Percentiles rank a stretch among this genome's conserved stretches.
Conservation (phyloP, 2,888 invertebrate species). For the Pocota personata region DNA sequence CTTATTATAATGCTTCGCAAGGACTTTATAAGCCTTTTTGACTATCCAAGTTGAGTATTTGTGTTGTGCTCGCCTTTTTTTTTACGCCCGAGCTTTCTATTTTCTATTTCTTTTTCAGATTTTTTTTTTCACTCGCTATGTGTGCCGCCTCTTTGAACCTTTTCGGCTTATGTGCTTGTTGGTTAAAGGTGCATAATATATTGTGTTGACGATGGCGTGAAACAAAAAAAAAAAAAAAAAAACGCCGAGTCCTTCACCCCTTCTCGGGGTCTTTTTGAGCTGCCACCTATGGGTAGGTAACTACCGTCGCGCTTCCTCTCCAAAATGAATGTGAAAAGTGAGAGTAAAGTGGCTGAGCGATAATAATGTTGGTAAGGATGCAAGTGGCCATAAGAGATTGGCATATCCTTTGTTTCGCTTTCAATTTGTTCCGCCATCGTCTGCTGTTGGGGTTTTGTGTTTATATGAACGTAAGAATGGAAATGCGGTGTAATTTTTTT, state of each 20-base stretch:
- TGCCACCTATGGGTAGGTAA: slow-evolving; percentile 35
- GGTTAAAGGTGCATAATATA: slow-evolving; percentile 73
- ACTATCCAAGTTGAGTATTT: slow-evolving; percentile 74
- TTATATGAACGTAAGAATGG: neutral
- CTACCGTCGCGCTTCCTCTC: slow-evolving; percentile 45
- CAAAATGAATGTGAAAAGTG: slow-evolving; percentile 48
- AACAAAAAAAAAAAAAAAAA: slow-evolving; percentile 57
- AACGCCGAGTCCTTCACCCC: slow-evolving; percentile 32
- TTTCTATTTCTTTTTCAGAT: slow-evolving; percentile 49
- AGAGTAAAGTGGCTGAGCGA: slow-evolving; percentile 60
- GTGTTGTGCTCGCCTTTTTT: slow-evolving; percentile 69
- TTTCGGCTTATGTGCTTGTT: slow-evolving; percentile 68
- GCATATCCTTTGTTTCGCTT: slow-evolving; percentile 29
- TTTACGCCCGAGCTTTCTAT: slow-evolving; percentile 47
- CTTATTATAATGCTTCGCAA: slow-evolving; percentile 73
- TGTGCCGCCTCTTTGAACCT: slow-evolving; percentile 71
- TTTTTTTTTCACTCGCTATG: slow-evolving; percentile 40
- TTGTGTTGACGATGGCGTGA: slow-evolving; percentile 72
- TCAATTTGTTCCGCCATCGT: neutral
- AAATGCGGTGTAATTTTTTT: neutral
- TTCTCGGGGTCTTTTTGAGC: slow-evolving; percentile 13
- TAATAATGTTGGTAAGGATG: slow-evolving; percentile 48
- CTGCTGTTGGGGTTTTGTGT: neutral
- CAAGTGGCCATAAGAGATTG: slow-evolving; percentile 58
- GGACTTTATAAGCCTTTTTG: slow-evolving; percentile 74